Percentiles rank a stretch among this genome's conserved stretches.
These are phyloP conservation scores for Kryptolebias marmoratus DNA, from an alignment of 2,113 vertebrate species.

Conservation along the genomic window DNA sequence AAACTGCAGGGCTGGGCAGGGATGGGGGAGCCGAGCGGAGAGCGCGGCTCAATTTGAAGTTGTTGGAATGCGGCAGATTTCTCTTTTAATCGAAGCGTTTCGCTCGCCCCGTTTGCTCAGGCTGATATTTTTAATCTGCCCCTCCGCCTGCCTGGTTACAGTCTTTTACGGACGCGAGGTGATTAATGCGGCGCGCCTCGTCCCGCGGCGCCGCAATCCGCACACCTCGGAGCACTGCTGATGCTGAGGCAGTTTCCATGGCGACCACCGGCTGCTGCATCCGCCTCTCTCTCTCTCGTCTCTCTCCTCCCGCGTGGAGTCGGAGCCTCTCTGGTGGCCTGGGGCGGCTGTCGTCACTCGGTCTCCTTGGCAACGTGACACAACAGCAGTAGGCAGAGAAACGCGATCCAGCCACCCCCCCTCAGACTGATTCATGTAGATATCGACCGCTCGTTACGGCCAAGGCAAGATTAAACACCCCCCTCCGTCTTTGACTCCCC, in stretches of 20 bases:
- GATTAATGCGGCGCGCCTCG: slow-evolving; percentile 58
- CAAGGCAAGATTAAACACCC: slow-evolving; percentile 55
- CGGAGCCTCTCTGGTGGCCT: slow-evolving; percentile 18
- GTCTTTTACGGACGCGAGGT: slow-evolving; percentile 16
- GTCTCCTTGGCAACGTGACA: slow-evolving; percentile 66
- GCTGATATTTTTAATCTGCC: not conserved
- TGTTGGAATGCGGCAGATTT: no score
- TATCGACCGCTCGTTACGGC: slow-evolving; percentile 62
- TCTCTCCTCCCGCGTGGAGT: slow-evolving; percentile 45
- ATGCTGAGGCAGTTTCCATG: slow-evolving; percentile 75
- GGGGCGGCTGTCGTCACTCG: slow-evolving; percentile 62
- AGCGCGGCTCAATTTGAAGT: no score
- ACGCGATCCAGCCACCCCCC: slow-evolving; percentile 59
- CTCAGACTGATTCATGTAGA: slow-evolving; percentile 62
- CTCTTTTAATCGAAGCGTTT: no score
- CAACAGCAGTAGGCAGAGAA: slow-evolving; percentile 64
- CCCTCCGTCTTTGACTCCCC: not conserved
- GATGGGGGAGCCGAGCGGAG: no score
- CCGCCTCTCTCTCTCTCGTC: slow-evolving; percentile 9
- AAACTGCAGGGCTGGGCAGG: not conserved
- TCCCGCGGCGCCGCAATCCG: slow-evolving; percentile 27
- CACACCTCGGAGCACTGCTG: slow-evolving; percentile 22
- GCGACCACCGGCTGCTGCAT: slow-evolving; percentile 53
- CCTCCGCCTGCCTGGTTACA: not conserved
- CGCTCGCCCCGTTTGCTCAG: no score